A percentile compares a stretch with the other conserved stretches of the same genome.
Conservation (phyloP, 2,888 invertebrate species). For the Tetropium fuscum region DNA sequence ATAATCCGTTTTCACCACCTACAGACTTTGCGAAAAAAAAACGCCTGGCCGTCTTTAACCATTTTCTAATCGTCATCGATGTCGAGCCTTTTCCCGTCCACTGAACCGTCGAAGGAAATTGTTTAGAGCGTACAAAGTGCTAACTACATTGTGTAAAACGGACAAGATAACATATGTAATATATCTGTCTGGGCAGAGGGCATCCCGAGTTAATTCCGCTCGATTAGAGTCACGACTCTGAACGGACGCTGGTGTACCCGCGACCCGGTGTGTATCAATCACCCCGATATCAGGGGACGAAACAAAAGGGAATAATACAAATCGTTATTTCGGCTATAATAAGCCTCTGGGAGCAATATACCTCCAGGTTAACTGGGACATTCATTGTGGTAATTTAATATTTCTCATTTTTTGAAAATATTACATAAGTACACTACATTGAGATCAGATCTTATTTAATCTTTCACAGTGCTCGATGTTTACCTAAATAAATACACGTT, state of each 20-base stretch:
- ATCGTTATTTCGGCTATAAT: slow-evolving; percentile 21
- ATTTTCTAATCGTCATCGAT: not conserved
- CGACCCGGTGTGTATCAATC: slow-evolving; percentile 37
- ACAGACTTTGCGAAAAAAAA: too few species aligned
- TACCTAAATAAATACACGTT: too few species aligned
- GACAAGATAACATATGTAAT: slow-evolving; percentile 32
- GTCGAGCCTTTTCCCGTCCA: too few species aligned
- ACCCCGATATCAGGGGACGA: slow-evolving; percentile 26
- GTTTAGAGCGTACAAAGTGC: not conserved
- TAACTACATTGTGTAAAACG: slow-evolving; percentile 19
- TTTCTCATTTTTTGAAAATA: too few species aligned
- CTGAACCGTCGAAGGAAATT: not conserved
- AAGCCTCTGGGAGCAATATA: slow-evolving; percentile 9
- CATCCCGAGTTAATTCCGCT: slow-evolving; percentile 40
- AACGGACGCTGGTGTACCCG: slow-evolving; percentile 18
- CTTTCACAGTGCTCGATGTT: too few species aligned
- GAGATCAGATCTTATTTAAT: too few species aligned
- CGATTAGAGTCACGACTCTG: slow-evolving; percentile 39
- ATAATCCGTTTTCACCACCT: too few species aligned
- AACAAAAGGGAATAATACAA: slow-evolving; percentile 23
- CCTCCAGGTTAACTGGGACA: too few species aligned
- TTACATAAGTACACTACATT: too few species aligned
- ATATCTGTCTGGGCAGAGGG: slow-evolving; percentile 31
- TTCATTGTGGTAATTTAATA: too few species aligned
- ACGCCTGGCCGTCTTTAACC: too few species aligned